A percentile compares a stretch with the other conserved stretches of the same genome.
These are phyloP conservation scores for Egretta garzetta DNA, from an alignment of 2,113 vertebrate species.

Conservation along the genomic window DNA sequence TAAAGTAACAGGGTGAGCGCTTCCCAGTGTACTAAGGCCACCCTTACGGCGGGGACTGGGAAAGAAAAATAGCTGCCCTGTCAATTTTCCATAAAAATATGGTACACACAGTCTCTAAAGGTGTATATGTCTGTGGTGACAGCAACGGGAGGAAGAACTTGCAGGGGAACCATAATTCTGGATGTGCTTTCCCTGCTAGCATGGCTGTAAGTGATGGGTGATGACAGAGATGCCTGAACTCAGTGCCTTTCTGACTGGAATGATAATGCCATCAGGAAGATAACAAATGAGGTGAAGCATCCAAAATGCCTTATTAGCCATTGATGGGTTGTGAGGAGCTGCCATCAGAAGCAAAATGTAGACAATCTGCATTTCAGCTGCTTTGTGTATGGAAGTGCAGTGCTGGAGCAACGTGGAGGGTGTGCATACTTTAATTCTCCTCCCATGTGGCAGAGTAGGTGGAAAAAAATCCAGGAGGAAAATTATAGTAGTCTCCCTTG, in stretches of 20 bases:
- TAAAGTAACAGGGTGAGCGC: background rate
- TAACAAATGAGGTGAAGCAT: background rate
- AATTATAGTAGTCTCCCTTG: background rate
- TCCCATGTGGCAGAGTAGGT: background rate
- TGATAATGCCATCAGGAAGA: conserved; percentile 22
- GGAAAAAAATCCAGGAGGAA: background rate
- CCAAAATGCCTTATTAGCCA: background rate
- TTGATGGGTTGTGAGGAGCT: background rate
- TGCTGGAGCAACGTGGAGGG: background rate
- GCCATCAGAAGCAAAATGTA: conserved; percentile 17
- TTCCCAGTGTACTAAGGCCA: background rate
- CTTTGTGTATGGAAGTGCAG: background rate
- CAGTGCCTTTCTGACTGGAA: conserved; percentile 37
- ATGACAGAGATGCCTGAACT: background rate
- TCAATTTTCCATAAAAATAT: background rate
- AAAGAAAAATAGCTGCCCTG: background rate
- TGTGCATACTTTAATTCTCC: background rate
- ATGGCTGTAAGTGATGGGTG: background rate
- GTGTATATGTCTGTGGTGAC: background rate
- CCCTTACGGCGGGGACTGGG: background rate
- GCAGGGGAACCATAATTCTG: background rate
- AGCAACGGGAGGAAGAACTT: background rate
- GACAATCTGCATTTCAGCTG: background rate
- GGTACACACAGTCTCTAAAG: background rate
- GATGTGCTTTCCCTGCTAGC: background rate